Base-by-base conservation (phyloP, 2,797 vertebrate genomes). In the Sitta carolinensis region DNA sequence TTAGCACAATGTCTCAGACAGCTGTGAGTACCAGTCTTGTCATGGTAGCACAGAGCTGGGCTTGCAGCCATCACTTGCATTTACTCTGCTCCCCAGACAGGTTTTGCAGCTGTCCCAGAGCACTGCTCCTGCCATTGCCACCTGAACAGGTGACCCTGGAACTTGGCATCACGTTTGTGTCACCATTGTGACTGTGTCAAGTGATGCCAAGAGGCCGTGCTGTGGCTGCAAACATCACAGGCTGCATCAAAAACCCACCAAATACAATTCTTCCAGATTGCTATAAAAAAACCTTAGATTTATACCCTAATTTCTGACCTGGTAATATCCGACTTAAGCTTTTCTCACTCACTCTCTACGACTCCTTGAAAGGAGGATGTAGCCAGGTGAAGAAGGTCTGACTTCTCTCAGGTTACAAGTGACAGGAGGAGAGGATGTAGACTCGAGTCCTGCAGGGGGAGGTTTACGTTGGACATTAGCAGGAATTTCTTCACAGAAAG, bases 11-110 rank as follows among this genome's bases (percentile, higher is more conserved):
- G 21, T 62, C 36, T 84, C 36, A 25, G 25, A 11, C 29, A 63
- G 20, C n/a, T 79, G 10, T 2, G 34, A 69, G 1, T 17, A 38
- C 8, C 12, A 23, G 4, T 57, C 73, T 52, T 63, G n/a, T n/a
- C 7, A 3, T 2, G 16, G 45, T n/a, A 47, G 45, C 18, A 48
- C 0, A 4, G 38, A 67, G 45, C 64, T 52, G 1, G 1, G 47
- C n/a, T 89, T 77, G 42, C 45, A 74, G 74, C 42, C 34, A 32
- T 25, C 32, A 11, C 63, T 75, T 50, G 50, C 5, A 21, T 26
- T 47, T 16, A 40, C 30, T 32, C 38, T 57, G 22, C 58, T 81
- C 47, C 77, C 89, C 73, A 47, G 69, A 9, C 61, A 74, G 54
- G 54, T 81, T 93, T 78, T 64, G 40, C 27, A 59, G 81, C 36